Evolutionary conservation across 1,140 invertebrate genomes (phyloP).

Genomic region (Brachionus rotundiformis): DNA sequence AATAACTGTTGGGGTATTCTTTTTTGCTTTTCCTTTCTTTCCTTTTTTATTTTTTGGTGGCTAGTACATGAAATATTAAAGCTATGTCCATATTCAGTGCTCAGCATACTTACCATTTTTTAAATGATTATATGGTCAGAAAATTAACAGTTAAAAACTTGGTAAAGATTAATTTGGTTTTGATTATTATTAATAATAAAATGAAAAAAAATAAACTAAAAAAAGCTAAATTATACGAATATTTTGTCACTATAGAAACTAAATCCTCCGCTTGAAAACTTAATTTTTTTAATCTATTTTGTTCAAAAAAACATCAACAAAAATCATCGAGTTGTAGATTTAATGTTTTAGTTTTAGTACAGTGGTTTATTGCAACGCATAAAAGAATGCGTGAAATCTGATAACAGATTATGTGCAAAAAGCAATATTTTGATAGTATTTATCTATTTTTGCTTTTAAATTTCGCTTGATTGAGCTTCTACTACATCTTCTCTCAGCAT

Average conservation of each 20-base stretch:
- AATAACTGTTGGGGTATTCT: slow-evolving; percentile 68
- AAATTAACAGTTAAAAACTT: not conserved
- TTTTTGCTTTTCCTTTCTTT: slow-evolving; percentile 60
- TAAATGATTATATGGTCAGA: not conserved
- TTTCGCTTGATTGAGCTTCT: too few species aligned
- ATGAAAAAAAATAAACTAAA: slow-evolving; percentile 2
- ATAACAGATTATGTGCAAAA: too few species aligned
- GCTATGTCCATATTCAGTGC: not conserved
- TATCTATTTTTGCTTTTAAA: too few species aligned
- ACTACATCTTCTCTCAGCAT: too few species aligned
- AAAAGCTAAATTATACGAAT: not conserved
- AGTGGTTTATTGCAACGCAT: too few species aligned
- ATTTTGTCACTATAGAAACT: not conserved
- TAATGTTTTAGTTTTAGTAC: too few species aligned
- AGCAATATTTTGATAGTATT: too few species aligned
- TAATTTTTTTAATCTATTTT: too few species aligned
- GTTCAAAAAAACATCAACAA: too few species aligned
- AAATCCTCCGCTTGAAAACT: too few species aligned
- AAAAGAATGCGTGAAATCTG: too few species aligned
- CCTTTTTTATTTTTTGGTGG: slow-evolving; percentile 64
- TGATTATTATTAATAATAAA: not conserved
- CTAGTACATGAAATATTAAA: slow-evolving; percentile 54
- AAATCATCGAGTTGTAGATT: too few species aligned
- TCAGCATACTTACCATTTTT: slow-evolving; percentile 36
- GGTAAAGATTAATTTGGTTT: not conserved